These are phyloP conservation scores for Drosophila kikkawai DNA, from an alignment of 1,140 invertebrate genomes.

Conservation along the genomic window DNA sequence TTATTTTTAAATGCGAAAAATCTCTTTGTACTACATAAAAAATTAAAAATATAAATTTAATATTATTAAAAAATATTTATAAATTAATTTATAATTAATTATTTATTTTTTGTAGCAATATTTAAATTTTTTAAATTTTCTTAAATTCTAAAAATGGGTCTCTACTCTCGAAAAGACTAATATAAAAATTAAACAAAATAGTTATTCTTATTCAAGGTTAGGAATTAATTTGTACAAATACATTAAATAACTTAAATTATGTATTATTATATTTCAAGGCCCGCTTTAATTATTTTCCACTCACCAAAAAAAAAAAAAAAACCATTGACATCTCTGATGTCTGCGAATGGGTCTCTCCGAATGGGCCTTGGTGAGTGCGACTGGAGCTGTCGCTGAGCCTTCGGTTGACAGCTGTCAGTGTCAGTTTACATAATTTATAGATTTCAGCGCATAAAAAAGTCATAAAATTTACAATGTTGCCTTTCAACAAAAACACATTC, in stretches of 20 bases:
- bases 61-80: too few species aligned
- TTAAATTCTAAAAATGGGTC: too few species aligned
- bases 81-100: too few species aligned
- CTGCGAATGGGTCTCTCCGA: conserved; percentile 15
- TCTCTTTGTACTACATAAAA: neutral
- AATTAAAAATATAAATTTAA: too few species aligned
- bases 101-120: too few species aligned
- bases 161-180: too few species aligned
- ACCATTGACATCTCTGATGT: conserved; percentile 2
- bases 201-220: neutral
- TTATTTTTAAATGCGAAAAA: neutral
- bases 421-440: conserved; percentile 84
- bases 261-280: neutral
- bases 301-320: neutral
- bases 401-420: conserved; percentile 81
- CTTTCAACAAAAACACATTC: conserved; percentile 74
- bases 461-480: conserved; percentile 83
- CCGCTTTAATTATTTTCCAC: neutral
- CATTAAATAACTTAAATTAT: neutral
- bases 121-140: too few species aligned
- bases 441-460: conserved; percentile 83
- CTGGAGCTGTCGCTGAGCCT: conserved; percentile 51
- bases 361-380: conserved; percentile 35
- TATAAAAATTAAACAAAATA: neutral
- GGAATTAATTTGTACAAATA: neutral